phyloP scores from a whole-genome alignment of 2,888 invertebrate species.

The Dichetophora obliterata region DNA sequence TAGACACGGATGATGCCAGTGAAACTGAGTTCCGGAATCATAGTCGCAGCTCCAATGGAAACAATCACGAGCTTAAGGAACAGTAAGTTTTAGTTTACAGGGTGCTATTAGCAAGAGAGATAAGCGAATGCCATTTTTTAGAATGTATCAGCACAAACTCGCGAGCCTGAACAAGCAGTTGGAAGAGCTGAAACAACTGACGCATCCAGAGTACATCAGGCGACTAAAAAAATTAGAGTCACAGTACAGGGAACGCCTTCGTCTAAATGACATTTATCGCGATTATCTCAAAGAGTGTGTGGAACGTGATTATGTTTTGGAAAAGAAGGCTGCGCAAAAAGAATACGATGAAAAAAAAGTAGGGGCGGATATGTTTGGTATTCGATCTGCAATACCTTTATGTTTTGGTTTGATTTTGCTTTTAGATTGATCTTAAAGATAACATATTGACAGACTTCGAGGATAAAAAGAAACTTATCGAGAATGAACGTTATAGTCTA shows the following conservation, averaged over 20 bases:
- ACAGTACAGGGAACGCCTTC: slow-evolving; percentile 83
- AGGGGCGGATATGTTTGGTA: too few species aligned
- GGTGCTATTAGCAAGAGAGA: slow-evolving; percentile 1
- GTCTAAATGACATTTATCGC: slow-evolving; percentile 81
- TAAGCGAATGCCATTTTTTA: slow-evolving; percentile 62
- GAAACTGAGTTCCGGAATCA: slow-evolving; percentile 89
- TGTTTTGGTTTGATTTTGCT: neutral
- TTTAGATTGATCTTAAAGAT: slow-evolving; percentile 81
- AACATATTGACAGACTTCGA: slow-evolving; percentile 92
- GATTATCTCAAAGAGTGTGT: slow-evolving; percentile 89
- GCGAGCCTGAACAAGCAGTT: slow-evolving; percentile 89
- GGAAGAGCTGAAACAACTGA: slow-evolving; percentile 87
- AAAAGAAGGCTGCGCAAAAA: slow-evolving; percentile 89
- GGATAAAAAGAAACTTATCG: slow-evolving; percentile 90
- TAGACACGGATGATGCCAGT: slow-evolving; percentile 96
- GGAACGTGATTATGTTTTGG: slow-evolving; percentile 87
- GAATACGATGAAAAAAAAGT: slow-evolving; percentile 96
- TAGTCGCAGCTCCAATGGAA: slow-evolving; percentile 57
- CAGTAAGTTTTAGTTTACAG: slow-evolving; percentile 59
- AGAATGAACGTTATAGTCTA: slow-evolving; percentile 88
- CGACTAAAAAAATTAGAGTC: slow-evolving; percentile 86
- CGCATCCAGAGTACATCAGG: slow-evolving; percentile 87
- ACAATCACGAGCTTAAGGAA: slow-evolving; percentile 68
- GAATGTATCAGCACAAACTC: slow-evolving; percentile 92
- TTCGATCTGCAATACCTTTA: neutral